These are phyloP conservation scores for Napeogenes inachia DNA, from an alignment of 2,888 invertebrate species.

Conservation along the genomic window DNA sequence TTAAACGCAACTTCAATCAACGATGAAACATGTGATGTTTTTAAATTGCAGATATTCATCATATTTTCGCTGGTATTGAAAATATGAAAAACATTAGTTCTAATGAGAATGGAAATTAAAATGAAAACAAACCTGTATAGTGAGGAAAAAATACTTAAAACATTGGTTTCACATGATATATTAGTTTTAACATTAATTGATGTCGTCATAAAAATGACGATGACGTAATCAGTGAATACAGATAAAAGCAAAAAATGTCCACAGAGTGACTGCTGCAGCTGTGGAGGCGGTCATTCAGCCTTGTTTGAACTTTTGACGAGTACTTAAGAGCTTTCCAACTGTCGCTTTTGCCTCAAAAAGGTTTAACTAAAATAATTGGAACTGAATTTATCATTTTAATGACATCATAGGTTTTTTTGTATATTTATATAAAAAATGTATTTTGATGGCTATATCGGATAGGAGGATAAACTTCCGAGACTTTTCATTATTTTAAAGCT, in stretches of 20 bases:
- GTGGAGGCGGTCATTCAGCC: slow-evolving; percentile 28
- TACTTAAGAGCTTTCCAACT: slow-evolving; percentile 21
- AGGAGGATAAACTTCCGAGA: too few relatives aligned
- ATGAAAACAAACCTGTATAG: too few relatives aligned
- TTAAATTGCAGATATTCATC: too few relatives aligned
- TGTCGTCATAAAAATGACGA: background rate
- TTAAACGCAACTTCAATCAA: background rate
- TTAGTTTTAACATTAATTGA: too few relatives aligned
- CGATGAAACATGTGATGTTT: slow-evolving; percentile 1
- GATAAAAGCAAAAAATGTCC: slow-evolving; percentile 20
- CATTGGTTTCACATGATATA: too few relatives aligned
- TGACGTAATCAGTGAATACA: slow-evolving; percentile 12
- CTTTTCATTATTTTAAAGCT: too few relatives aligned
- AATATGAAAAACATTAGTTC: too few relatives aligned
- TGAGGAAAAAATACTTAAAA: too few relatives aligned
- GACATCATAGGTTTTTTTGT: background rate
- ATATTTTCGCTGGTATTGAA: too few relatives aligned
- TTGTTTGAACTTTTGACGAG: slow-evolving; percentile 27
- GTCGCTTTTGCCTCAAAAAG: slow-evolving; percentile 25
- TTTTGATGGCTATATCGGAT: too few relatives aligned
- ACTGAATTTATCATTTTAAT: slow-evolving; percentile 6
- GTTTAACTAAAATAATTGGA: slow-evolving; percentile 23
- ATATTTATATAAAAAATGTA: background rate
- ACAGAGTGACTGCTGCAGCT: slow-evolving; percentile 18
- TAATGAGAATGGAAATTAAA: too few relatives aligned